Evolutionary conservation across 2,797 vertebrate species (phyloP).

Genomic region (Propithecus deckenii): DNA sequence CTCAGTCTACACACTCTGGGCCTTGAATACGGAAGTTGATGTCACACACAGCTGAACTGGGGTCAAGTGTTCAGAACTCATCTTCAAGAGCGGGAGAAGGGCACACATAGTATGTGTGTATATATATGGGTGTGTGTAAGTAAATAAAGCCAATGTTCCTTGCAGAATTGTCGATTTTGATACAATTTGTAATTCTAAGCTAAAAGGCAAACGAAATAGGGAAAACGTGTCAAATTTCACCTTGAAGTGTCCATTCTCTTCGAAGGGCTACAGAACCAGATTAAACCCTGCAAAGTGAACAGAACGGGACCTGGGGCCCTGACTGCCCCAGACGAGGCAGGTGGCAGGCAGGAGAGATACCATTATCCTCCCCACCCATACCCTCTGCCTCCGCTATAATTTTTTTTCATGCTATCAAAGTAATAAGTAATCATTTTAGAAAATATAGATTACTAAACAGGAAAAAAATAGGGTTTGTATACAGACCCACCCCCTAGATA

Average conservation of each 20-base stretch:
- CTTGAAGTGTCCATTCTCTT: neutral
- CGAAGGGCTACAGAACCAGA: neutral
- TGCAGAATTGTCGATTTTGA: neutral
- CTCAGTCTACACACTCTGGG: neutral
- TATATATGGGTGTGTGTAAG: neutral
- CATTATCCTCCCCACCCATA: neutral
- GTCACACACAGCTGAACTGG: neutral
- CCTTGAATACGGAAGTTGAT: neutral
- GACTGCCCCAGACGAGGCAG: neutral
- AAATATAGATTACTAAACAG: slow-evolving; percentile 28
- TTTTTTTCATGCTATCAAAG: neutral
- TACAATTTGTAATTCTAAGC: neutral
- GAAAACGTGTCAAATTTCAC: neutral
- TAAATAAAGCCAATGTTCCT: neutral
- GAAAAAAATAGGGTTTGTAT: neutral
- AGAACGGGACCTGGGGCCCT: neutral
- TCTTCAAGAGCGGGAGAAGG: neutral
- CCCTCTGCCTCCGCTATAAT: neutral
- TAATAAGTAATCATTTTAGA: slow-evolving; percentile 38
- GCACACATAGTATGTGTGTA: neutral
- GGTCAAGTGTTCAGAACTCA: neutral
- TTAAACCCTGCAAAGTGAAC: neutral
- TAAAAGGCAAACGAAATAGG: neutral
- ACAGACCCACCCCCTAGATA: neutral
- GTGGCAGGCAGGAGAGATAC: neutral